Conservation (phyloP, 2,888 invertebrate species). For the Tetramorium bicarinatum region DNA sequence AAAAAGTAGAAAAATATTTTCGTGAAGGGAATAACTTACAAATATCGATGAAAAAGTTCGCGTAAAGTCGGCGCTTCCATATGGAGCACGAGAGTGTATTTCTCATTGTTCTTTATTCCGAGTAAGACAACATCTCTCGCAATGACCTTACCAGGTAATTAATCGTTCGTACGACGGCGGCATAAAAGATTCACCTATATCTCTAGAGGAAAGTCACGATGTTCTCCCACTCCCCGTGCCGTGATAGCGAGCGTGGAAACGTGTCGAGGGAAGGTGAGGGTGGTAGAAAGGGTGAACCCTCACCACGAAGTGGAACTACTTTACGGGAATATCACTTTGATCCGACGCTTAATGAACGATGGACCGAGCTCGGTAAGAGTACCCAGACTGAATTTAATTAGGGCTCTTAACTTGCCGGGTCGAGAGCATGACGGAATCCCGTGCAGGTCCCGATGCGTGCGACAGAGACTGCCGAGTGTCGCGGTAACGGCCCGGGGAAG, state of each 20-base stretch:
- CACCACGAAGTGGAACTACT: conserved; percentile 80
- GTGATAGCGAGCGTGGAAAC: conserved; percentile 53
- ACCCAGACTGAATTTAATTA: conserved; percentile 85
- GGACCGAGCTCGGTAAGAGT: conserved; percentile 82
- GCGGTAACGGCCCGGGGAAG: conserved; percentile 30
- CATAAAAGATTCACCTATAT: conserved; percentile 73
- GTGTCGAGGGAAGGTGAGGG: conserved; percentile 69
- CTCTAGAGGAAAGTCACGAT: conserved; percentile 65
- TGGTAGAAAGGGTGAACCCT: conserved; percentile 66
- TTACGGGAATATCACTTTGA: conserved; percentile 84
- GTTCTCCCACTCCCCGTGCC: conserved; percentile 51
- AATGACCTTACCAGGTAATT: conserved; percentile 64
- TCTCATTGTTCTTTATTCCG: conserved; percentile 33
- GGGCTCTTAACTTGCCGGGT: conserved; percentile 82
- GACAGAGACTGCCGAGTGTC: conserved; percentile 55
- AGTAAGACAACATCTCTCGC: conserved; percentile 46
- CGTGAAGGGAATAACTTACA: background rate
- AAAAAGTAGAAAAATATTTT: background rate
- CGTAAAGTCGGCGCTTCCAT: background rate
- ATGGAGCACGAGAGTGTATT: background rate
- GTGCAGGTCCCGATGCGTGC: conserved; percentile 66
- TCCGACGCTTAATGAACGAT: conserved; percentile 84
- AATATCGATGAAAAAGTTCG: background rate
- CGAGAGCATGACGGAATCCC: conserved; percentile 75
- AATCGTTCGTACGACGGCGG: conserved; percentile 68